phyloP scores from a whole-genome alignment of 2,888 invertebrate genomes.

The Calameuta filiformis region DNA sequence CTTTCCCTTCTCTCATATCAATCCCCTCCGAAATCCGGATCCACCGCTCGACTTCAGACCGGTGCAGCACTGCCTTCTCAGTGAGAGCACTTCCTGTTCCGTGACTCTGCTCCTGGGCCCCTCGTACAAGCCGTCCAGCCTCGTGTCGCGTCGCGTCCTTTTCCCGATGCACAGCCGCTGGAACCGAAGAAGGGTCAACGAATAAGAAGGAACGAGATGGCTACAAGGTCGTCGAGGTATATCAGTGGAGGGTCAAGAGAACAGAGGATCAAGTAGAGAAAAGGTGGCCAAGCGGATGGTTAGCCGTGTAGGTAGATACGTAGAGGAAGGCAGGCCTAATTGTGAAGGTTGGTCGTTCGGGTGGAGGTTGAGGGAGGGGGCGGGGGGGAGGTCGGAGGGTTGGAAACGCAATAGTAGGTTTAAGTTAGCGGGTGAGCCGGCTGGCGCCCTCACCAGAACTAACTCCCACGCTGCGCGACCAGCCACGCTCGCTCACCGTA shows the following conservation, averaged over 20 bases:
- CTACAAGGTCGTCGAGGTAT: conserved; percentile 17
- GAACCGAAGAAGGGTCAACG: neutral
- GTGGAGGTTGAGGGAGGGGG: conserved; percentile 4
- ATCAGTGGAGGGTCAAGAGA: conserved; percentile 13
- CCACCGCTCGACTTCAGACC: neutral
- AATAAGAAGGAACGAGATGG: conserved; percentile 5
- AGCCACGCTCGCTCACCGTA: conserved; percentile 39
- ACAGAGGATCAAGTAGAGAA: conserved; percentile 9
- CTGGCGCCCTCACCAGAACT: conserved; percentile 65
- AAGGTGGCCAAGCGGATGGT: conserved; percentile 11
- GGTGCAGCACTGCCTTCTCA: neutral
- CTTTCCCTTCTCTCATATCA: neutral
- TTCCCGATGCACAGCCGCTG: neutral
- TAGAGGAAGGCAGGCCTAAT: neutral
- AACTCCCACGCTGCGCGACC: conserved; percentile 63
- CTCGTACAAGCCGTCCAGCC: neutral
- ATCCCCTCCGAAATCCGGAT: too few species aligned
- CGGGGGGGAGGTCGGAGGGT: conserved; percentile 24
- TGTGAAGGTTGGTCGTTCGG: conserved; percentile 16
- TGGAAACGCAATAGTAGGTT: conserved; percentile 32
- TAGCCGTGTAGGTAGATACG: neutral
- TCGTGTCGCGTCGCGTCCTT: neutral
- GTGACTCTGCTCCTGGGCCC: neutral
- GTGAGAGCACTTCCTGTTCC: neutral
- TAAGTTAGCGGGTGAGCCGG: conserved; percentile 60